Evolutionary conservation across 2,113 vertebrate genomes (phyloP).

Genomic region (Gulo gulo): DNA sequence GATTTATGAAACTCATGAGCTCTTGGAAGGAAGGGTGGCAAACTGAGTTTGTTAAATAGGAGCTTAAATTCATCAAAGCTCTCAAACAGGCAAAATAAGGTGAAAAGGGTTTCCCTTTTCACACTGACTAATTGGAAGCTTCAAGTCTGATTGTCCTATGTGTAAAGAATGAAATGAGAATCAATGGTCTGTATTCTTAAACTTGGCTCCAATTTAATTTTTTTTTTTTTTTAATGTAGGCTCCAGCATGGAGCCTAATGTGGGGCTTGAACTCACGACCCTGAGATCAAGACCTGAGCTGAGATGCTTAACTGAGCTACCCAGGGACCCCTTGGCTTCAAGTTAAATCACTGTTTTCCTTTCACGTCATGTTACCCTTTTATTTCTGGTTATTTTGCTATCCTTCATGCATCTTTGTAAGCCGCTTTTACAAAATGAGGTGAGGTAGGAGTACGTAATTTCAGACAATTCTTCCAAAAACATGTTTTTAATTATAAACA

Average conservation of each 20-base stretch:
- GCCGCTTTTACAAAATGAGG: not conserved
- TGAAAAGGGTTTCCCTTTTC: not conserved
- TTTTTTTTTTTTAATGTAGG: not conserved
- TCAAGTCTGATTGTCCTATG: not conserved
- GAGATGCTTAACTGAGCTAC: not conserved
- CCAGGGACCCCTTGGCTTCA: not conserved
- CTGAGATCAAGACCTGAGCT: not conserved
- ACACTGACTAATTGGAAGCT: not conserved
- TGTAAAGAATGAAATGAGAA: not conserved
- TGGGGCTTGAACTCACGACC: not conserved
- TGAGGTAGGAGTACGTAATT: not conserved
- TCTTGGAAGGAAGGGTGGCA: not conserved
- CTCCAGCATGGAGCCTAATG: not conserved
- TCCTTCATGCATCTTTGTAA: not conserved
- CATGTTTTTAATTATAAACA: not conserved
- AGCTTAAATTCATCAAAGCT: not conserved
- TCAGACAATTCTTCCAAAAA: constrained; percentile 23
- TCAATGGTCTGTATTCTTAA: not conserved
- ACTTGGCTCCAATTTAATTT: not conserved
- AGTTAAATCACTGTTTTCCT: not conserved
- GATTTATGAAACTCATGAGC: constrained; percentile 1
- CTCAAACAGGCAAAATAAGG: not conserved
- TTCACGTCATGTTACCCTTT: not conserved
- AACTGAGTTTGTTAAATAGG: not conserved
- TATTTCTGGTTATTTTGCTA: constrained; percentile 10